Base-by-base conservation (phyloP, 2,888 invertebrate genomes). In the Agrotis ipsilon region DNA sequence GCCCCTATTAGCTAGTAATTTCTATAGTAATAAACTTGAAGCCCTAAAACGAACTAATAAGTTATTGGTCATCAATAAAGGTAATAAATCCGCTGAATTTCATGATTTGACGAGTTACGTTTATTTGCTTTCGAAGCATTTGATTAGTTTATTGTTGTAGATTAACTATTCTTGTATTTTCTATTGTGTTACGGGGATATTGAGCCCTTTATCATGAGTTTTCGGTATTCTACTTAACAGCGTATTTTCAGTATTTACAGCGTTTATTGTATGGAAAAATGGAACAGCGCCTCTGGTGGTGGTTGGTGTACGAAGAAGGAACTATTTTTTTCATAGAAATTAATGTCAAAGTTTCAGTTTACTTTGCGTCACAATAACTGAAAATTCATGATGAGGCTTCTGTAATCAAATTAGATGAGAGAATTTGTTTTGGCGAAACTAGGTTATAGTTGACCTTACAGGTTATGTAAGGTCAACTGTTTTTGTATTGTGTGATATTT, bases 101-200 rank as follows among this genome's bases (percentile, higher is more conserved):
- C 76, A 70, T 59, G 65, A 63, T 80, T 63, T 39, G 2, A 39
- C 9, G 39, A 39, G 39, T 39, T 39, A 11, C 9, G 39, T 66
- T 80, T 73, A 72, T 58, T 72, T 59, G 45, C 45, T 61, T 75
- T 72, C 64, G 51, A 64, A 71, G 11, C 57, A 48, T 51, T 77
- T 80, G 59, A 80, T 73, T 80, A 66, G 46, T 75, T 6, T 75
- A 76, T 71, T 83, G 63, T 73, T 64, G 32, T 54, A 43, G 66
- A 83, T 32, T 18, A 43, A 67, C 21, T 64, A 21, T 62, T 54
- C 9, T 54, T 5, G 1, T 64, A 21, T 45, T 51, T 52, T 57
- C n/a, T 24, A 49, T 24, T 51, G n/a, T n/a, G n/a, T n/a, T n/a
- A n/a, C n/a, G 39, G 11, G 45, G 21, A 62, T 60, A 24, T n/a